A percentile compares a stretch with the other conserved stretches of the same genome.
phyloP scores from a whole-genome alignment of 2,113 vertebrate species.

The Dicaeum eximium region DNA sequence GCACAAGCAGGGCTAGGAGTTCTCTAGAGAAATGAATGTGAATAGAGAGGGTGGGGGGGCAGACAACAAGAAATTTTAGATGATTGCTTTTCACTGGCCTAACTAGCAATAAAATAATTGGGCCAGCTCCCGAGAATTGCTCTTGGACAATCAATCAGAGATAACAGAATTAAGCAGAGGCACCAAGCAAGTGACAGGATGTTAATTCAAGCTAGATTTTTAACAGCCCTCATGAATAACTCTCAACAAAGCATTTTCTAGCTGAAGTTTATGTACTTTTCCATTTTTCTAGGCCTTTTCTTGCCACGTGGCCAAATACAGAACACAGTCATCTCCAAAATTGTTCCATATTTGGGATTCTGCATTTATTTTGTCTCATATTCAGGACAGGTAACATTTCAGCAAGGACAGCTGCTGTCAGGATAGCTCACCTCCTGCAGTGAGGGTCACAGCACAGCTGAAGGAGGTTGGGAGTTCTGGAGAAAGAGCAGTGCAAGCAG shows the following conservation, averaged over 20 bases:
- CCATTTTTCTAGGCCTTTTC: background rate
- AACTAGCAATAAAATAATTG: constrained; percentile 27
- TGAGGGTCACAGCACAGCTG: background rate
- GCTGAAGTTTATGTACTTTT: background rate
- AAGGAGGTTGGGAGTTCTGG: background rate
- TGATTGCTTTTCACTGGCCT: background rate
- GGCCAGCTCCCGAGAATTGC: background rate
- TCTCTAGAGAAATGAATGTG: background rate
- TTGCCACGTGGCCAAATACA: background rate
- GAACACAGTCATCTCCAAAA: background rate
- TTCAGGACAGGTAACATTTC: background rate
- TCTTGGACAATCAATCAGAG: constrained; percentile 10
- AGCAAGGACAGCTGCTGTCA: background rate
- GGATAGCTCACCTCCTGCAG: background rate
- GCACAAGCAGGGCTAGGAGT: background rate
- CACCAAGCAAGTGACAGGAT: background rate
- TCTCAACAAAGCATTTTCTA: background rate
- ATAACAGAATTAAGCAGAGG: constrained; percentile 23
- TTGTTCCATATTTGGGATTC: background rate
- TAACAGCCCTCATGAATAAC: background rate
- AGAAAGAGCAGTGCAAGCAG: background rate
- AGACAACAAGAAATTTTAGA: background rate
- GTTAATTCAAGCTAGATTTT: constrained; percentile 24
- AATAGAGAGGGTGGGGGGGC: background rate
- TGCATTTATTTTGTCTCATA: background rate